Percentiles rank a stretch among this genome's conserved stretches.
Evolutionary conservation across 2,113 vertebrate genomes (phyloP).

Genomic region (Dipodomys spectabilis): DNA sequence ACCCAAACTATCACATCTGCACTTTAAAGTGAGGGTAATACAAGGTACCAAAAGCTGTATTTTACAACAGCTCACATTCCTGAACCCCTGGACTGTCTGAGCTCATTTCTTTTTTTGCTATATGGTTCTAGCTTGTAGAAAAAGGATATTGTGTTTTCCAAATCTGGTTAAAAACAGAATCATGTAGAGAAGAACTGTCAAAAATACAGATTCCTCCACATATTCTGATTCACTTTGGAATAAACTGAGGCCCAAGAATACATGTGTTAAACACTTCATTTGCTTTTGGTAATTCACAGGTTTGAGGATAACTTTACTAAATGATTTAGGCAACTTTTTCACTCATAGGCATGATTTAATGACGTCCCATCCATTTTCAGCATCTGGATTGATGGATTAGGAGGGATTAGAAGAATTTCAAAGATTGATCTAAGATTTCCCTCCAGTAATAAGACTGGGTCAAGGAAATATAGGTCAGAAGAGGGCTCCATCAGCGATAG

Average conservation of each 20-base stretch:
- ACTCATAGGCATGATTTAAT: constrained; percentile 24
- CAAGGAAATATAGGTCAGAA: background rate
- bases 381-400: background rate
- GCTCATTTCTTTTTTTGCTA: background rate
- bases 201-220: background rate
- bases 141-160: background rate
- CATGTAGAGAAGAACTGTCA: background rate
- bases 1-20: no score
- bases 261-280: background rate
- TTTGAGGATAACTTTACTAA: constrained; percentile 37
- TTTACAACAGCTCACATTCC: background rate
- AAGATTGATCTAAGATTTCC: constrained; percentile 38
- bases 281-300: background rate
- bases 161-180: constrained; percentile 20
- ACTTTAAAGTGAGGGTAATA: background rate
- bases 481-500: background rate
- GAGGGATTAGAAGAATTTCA: constrained; percentile 17
- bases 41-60: background rate
- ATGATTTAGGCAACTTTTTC: background rate
- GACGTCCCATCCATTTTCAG: constrained; percentile 45
- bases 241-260: background rate
- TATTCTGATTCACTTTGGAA: constrained; percentile 5
- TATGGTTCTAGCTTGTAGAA: background rate
- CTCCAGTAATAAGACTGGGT: background rate
- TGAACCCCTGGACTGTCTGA: background rate